Evolutionary conservation across 2,888 invertebrate species (phyloP).

Genomic region (Opisthograptis luteolata): DNA sequence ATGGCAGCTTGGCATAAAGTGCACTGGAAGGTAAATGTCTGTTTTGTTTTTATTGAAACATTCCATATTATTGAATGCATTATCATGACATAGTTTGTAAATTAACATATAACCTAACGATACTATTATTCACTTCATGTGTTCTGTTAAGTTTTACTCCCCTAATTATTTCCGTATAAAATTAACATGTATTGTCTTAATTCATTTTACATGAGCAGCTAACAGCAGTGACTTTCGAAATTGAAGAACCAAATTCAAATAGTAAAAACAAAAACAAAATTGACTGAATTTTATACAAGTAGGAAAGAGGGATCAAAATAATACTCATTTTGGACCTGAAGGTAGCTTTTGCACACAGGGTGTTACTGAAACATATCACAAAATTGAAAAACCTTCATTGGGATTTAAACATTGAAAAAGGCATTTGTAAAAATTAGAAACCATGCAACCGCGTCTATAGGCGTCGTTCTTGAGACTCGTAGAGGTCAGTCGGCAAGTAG

Average conservation of each 20-base stretch:
- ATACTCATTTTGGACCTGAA: slow-evolving; percentile 62
- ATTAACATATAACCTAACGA: slow-evolving; percentile 17
- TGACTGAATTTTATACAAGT: slow-evolving; percentile 63
- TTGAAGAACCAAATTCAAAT: slow-evolving; percentile 39
- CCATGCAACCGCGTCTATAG: slow-evolving; percentile 34
- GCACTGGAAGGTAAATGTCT: slow-evolving; percentile 50
- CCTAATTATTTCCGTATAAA: slow-evolving; percentile 1
- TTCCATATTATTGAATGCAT: slow-evolving; percentile 50
- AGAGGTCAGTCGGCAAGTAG: not conserved
- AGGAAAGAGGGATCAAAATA: slow-evolving; percentile 68
- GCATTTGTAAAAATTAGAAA: slow-evolving; percentile 15
- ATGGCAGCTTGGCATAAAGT: too few relatives aligned
- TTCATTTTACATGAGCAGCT: not conserved
- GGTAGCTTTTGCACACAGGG: slow-evolving; percentile 70
- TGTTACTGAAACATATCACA: slow-evolving; percentile 75
- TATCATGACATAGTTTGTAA: slow-evolving; percentile 30
- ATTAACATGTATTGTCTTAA: not conserved
- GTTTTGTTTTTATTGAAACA: slow-evolving; percentile 46
- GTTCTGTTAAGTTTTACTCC: slow-evolving; percentile 18
- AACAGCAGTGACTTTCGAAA: slow-evolving; percentile 20
- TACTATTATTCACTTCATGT: slow-evolving; percentile 14
- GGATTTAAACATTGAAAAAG: slow-evolving; percentile 20
- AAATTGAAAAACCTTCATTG: slow-evolving; percentile 34
- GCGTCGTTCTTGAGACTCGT: slow-evolving; percentile 42
- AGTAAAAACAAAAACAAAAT: slow-evolving; percentile 40